A percentile compares a stretch with the other conserved stretches of the same genome.
These are phyloP conservation scores for Amorpha juglandis DNA, from an alignment of 2,888 invertebrate genomes.

Conservation along the genomic window DNA sequence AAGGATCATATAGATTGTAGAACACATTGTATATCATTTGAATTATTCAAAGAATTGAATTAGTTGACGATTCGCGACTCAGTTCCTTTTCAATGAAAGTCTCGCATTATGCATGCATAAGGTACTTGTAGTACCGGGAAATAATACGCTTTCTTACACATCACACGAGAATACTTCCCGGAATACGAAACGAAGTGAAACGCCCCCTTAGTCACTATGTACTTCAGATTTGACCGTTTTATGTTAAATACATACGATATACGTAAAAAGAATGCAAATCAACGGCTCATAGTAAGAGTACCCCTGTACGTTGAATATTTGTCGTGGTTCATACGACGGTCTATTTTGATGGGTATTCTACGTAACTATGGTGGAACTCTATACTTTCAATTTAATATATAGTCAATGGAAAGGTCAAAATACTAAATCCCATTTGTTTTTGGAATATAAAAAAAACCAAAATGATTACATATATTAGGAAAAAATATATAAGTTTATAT, in stretches of 20 bases:
- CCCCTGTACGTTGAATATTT: background rate
- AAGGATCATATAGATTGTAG: too few species aligned
- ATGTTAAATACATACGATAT: background rate
- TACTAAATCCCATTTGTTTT: too few species aligned
- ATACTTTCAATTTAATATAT: too few species aligned
- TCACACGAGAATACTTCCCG: conserved; percentile 37
- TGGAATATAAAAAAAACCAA: too few species aligned
- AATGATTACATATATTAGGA: too few species aligned
- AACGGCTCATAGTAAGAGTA: background rate
- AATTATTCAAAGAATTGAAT: background rate
- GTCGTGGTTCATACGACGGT: too few species aligned
- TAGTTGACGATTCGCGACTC: background rate
- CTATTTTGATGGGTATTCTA: too few species aligned
- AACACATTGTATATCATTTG: too few species aligned
- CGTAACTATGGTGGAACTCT: too few species aligned
- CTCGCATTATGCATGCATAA: conserved; percentile 33
- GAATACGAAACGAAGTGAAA: conserved; percentile 77
- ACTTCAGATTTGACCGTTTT: conserved; percentile 16
- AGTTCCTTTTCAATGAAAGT: conserved; percentile 12
- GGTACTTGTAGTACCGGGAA: conserved; percentile 13
- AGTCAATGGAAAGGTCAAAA: too few species aligned
- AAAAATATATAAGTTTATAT: too few species aligned
- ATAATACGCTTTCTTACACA: conserved; percentile 46
- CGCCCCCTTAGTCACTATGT: conserved; percentile 32
- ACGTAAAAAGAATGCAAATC: conserved; percentile 2